phyloP scores from a whole-genome alignment of 2,888 invertebrate genomes.

The Pterostichus niger region DNA sequence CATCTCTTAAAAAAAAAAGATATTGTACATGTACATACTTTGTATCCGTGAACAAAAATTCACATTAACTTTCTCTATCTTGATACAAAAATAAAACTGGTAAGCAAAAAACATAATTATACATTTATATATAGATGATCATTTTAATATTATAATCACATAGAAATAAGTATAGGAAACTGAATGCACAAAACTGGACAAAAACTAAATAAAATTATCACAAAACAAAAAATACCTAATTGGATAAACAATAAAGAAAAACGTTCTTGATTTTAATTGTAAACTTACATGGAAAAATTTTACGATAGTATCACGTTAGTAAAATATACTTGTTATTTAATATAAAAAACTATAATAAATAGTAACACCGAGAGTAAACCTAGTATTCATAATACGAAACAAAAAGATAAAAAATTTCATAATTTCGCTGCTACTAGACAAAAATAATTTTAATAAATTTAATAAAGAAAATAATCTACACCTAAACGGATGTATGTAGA shows the following conservation, averaged over 20 bases:
- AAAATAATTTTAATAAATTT: background rate
- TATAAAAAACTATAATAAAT: slow-evolving; percentile 45
- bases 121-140: slow-evolving; percentile 53
- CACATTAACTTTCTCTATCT: slow-evolving; percentile 7
- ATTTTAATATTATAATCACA: slow-evolving; percentile 51
- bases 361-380: slow-evolving; percentile 26
- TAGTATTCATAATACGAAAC: background rate
- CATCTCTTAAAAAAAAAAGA: slow-evolving; percentile 57
- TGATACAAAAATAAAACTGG: slow-evolving; percentile 60
- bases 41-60: slow-evolving; percentile 50
- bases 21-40: slow-evolving; percentile 56
- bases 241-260: background rate
- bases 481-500: slow-evolving; percentile 50
- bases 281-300: slow-evolving; percentile 22
- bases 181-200: slow-evolving; percentile 27
- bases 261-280: background rate
- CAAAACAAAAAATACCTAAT: slow-evolving; percentile 30
- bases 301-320: slow-evolving; percentile 43
- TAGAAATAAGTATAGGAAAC: slow-evolving; percentile 48
- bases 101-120: slow-evolving; percentile 48
- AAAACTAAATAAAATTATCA: slow-evolving; percentile 40
- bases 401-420: background rate
- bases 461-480: slow-evolving; percentile 11
- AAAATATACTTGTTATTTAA: slow-evolving; percentile 27
- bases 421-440: slow-evolving; percentile 14